Evolutionary conservation across 2,113 vertebrate species (phyloP).

Genomic region (Prunella himalayana): DNA sequence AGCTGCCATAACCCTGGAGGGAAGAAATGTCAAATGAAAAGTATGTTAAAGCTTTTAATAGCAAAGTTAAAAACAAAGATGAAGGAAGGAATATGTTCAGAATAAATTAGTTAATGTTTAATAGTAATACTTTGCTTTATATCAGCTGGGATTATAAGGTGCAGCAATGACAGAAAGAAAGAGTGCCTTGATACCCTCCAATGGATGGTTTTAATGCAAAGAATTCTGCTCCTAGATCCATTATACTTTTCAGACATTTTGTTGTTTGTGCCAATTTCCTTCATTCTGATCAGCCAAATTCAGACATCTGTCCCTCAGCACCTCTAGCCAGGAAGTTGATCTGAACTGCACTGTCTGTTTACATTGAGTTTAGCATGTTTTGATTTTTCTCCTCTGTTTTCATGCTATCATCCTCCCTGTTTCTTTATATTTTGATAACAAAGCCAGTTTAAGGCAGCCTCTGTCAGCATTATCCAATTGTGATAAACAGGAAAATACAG

Average conservation of each 20-base stretch:
- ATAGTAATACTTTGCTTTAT: background rate
- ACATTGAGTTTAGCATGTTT: background rate
- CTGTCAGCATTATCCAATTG: background rate
- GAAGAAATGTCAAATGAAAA: background rate
- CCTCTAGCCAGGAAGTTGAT: background rate
- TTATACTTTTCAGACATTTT: background rate
- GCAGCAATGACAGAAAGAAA: background rate
- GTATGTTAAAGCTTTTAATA: background rate
- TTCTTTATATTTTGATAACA: background rate
- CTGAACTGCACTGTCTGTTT: background rate
- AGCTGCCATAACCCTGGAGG: background rate
- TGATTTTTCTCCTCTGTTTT: background rate
- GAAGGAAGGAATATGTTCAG: background rate
- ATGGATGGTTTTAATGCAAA: background rate
- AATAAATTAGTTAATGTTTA: background rate
- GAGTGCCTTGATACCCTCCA: background rate
- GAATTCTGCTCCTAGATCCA: background rate
- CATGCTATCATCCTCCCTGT: background rate
- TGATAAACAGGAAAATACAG: background rate
- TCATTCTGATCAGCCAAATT: background rate
- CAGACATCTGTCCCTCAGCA: background rate
- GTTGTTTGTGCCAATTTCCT: background rate
- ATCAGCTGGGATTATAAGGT: background rate
- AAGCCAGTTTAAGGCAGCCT: background rate
- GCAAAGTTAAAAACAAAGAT: background rate